Evolutionary conservation across 2,888 invertebrate genomes (phyloP).

Genomic region (Podotricha telesiphe): DNA sequence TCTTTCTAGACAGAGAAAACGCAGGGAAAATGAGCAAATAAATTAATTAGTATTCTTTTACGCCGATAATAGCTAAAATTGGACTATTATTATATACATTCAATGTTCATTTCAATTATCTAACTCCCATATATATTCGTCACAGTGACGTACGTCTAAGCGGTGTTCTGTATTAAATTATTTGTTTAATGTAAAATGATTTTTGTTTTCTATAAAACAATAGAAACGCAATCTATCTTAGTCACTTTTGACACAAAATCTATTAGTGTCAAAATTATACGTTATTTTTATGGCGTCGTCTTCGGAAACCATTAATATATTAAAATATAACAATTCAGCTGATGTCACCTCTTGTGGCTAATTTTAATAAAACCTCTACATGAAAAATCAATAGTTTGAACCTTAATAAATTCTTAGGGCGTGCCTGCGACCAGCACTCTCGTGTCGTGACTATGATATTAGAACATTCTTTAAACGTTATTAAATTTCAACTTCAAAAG

Average conservation of each 20-base stretch:
- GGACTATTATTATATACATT: no score
- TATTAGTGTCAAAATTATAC: constrained; percentile 8
- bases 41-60: no score
- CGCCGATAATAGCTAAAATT: no score
- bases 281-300: neutral
- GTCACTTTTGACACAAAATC: neutral
- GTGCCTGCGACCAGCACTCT: constrained; percentile 13
- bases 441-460: constrained; percentile 20
- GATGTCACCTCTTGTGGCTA: constrained; percentile 15
- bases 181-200: neutral
- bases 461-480: constrained; percentile 16
- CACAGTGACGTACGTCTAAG: neutral
- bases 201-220: neutral
- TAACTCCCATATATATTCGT: neutral
- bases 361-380: constrained; percentile 18
- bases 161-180: neutral
- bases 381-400: constrained; percentile 26
- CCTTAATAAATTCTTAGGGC: constrained; percentile 23
- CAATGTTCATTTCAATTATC: neutral
- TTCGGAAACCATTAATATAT: neutral
- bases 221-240: neutral
- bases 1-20: neutral
- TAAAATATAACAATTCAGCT: constrained; percentile 13
- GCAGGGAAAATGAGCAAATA: no score
- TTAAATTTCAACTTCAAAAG: constrained; percentile 12